Evolutionary conservation across 2,113 vertebrate species (phyloP).

Genomic region (Meleagris gallopavo): DNA sequence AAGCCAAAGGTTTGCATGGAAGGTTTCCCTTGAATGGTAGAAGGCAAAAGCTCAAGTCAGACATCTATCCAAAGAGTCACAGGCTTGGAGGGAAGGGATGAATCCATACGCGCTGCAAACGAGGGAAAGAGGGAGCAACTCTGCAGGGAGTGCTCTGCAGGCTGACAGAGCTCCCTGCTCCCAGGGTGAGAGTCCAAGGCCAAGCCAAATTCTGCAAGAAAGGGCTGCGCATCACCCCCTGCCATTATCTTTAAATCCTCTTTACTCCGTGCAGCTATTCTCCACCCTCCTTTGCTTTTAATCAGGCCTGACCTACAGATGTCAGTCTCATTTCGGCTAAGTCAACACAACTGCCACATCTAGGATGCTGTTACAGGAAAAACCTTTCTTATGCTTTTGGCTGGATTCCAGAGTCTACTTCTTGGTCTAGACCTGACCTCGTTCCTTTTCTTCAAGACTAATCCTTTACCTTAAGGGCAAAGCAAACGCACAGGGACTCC

Average conservation of each 20-base stretch:
- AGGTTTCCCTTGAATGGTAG: not conserved
- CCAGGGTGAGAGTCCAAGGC: not conserved
- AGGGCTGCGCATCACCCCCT: not conserved
- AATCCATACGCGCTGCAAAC: not conserved
- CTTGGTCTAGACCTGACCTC: constrained; percentile 56
- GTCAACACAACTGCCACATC: constrained; percentile 60
- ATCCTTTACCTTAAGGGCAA: constrained; percentile 54
- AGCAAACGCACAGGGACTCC: not conserved
- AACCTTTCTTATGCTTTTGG: constrained; percentile 48
- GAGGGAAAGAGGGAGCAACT: not conserved
- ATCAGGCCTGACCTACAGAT: constrained; percentile 60
- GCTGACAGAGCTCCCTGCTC: not conserved
- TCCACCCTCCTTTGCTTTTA: constrained; percentile 54
- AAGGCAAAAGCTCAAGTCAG: not conserved
- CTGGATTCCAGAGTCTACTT: constrained; percentile 39
- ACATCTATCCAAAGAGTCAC: not conserved
- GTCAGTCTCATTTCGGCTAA: constrained; percentile 63
- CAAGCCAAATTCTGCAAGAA: constrained; percentile 31
- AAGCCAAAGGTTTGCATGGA: not conserved
- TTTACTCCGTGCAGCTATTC: constrained; percentile 39
- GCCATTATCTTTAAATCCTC: constrained; percentile 17
- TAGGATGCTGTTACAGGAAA: constrained; percentile 61
- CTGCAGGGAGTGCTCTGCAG: not conserved
- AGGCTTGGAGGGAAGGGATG: not conserved
- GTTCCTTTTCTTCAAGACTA: constrained; percentile 54